Percentiles rank a stretch among this genome's conserved stretches.
These are phyloP conservation scores for Calycopis cecrops DNA, from an alignment of 1,140 invertebrate species.

Conservation along the genomic window DNA sequence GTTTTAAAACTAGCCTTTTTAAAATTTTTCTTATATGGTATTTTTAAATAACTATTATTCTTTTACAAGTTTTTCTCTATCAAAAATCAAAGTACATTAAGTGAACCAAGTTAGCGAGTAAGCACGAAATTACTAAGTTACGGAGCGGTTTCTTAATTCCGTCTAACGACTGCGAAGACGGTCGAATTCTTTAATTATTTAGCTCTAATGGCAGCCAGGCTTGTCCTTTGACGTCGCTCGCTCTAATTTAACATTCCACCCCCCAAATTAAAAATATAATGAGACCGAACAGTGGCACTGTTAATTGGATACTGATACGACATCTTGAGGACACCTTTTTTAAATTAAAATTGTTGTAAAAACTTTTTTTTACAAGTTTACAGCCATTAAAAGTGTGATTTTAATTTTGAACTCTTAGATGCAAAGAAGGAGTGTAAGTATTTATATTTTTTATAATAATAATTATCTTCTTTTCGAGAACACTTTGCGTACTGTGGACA, in stretches of 20 bases:
- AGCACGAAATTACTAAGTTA: constrained; percentile 61
- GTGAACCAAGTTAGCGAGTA: constrained; percentile 24
- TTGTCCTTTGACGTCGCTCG: constrained; percentile 68
- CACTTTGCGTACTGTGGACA: no score
- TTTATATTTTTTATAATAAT: no score
- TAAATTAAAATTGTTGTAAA: constrained; percentile 30
- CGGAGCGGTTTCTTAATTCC: constrained; percentile 60
- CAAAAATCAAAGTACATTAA: not conserved
- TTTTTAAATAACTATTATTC: no score
- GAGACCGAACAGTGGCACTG: constrained; percentile 60
- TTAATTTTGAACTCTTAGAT: not conserved
- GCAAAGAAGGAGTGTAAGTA: no score
- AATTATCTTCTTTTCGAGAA: no score
- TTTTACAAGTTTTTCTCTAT: no score
- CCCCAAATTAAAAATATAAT: constrained; percentile 75
- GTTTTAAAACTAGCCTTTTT: no score
- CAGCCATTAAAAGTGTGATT: constrained; percentile 7
- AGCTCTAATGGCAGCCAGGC: constrained; percentile 63
- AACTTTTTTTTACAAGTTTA: constrained; percentile 13
- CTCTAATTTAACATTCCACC: constrained; percentile 70
- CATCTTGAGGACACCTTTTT: constrained; percentile 36
- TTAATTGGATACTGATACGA: constrained; percentile 73
- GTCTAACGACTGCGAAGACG: constrained; percentile 66
- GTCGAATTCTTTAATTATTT: constrained; percentile 74
- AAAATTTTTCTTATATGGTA: no score